A percentile compares a stretch with the other conserved stretches of the same genome.
These are phyloP conservation scores for Eumacrocentrus americanus DNA, from an alignment of 2,888 invertebrate species.

Conservation along the genomic window DNA sequence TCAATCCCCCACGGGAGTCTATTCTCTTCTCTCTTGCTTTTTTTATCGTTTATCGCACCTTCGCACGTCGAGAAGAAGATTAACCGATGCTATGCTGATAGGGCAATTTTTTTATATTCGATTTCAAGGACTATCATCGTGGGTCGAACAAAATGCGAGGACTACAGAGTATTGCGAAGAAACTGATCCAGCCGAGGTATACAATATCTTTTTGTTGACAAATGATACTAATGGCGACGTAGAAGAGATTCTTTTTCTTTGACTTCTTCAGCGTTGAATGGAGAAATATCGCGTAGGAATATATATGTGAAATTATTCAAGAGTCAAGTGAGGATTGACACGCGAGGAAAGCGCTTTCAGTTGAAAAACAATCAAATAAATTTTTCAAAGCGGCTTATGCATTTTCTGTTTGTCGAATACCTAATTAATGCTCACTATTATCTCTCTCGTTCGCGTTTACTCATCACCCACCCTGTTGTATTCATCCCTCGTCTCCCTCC, in stretches of 20 bases:
- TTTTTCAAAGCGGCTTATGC: too few species aligned
- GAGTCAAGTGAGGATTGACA: neutral
- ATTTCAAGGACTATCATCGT: slow-evolving; percentile 5
- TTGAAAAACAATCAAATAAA: too few species aligned
- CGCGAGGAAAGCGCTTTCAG: neutral
- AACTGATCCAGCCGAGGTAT: too few species aligned
- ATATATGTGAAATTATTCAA: neutral
- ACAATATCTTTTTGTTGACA: too few species aligned
- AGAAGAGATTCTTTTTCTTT: neutral
- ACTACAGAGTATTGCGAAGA: too few species aligned
- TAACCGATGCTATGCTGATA: slow-evolving; percentile 11
- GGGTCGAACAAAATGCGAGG: too few species aligned
- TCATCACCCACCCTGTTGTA: slow-evolving; percentile 18
- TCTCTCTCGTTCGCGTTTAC: neutral
- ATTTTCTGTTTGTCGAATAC: neutral
- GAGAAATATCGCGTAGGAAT: neutral
- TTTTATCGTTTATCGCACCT: slow-evolving; percentile 19
- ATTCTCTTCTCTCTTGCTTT: slow-evolving; percentile 15
- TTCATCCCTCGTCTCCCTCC: slow-evolving; percentile 22
- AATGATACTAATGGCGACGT: too few species aligned
- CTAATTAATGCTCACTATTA: slow-evolving; percentile 13
- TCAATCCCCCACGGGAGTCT: slow-evolving; percentile 10
- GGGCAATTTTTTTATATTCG: slow-evolving; percentile 6
- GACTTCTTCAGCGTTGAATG: too few species aligned
- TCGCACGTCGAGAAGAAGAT: slow-evolving; percentile 18